Evolutionary conservation across 2,888 invertebrate genomes (phyloP), one percentile per base, ranked within the genome.

Genomic region (Drosophila meridiana): DNA sequence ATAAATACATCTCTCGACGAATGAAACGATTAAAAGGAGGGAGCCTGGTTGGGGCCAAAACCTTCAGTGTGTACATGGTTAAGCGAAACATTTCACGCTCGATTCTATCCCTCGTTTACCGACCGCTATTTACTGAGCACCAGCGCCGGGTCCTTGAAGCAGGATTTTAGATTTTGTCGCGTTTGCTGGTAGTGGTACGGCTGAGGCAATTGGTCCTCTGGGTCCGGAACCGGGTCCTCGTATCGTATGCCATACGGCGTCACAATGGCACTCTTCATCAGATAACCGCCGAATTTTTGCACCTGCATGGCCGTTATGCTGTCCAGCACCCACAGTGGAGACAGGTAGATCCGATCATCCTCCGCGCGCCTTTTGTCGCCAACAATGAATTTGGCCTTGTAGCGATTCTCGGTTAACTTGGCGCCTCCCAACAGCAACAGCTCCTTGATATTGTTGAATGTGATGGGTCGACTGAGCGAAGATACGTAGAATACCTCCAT

Each of bases 301-400:
- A 94, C 78, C 80, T 94, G 94, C 85, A 95, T 94, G 38, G 93
- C 92, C 0, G 94, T 94, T 65, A 96, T 95, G 53, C 94, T 95
- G 92, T 96, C 96, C 59, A 96, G 92, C 32, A 96, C 91, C 96
- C 96, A 96, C 53, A 92, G 92, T 78, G 95, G 95, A 62, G 92
- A 94, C 0, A 96, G 91, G 75, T 94, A 95, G 7, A 92, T 56
- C 42, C 92, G 92, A 32, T 91, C 90, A 13, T 90, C 84, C 48
- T 93, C 93, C 6, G 76, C 75, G 3, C 89, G 86, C 5, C 85
- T 77, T 66, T 91, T 91, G 61, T 91, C 92, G 1, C 95, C 95
- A 42, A 96, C 92, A 11, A 94, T 90, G 64, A 95, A 94, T 83
- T 93, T 93, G 1, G 96, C 95, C 53, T 92, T 91, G 61, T 93